These are phyloP conservation scores for Elymnias hypermnestra DNA, from an alignment of 1,140 invertebrate species.

Conservation along the genomic window DNA sequence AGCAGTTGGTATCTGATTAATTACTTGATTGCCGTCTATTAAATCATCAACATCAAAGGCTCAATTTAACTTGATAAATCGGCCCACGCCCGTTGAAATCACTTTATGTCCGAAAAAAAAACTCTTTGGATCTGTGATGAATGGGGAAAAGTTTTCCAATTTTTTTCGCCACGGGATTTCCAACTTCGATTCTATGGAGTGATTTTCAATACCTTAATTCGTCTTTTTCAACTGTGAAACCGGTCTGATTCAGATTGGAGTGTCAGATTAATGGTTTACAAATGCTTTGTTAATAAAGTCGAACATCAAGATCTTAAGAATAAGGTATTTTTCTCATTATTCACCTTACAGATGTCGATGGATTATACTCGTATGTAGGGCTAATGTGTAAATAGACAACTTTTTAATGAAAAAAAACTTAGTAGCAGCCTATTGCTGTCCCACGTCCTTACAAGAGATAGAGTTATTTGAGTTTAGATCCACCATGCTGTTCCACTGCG, in stretches of 20 bases:
- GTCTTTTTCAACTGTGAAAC: constrained; percentile 17
- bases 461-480: no score
- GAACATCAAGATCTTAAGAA: background rate
- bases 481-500: no score
- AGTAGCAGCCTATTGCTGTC: no score
- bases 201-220: constrained; percentile 26
- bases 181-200: constrained; percentile 24
- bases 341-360: background rate
- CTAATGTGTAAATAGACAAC: no score
- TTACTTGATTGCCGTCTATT: constrained; percentile 21
- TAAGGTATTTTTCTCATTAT: background rate
- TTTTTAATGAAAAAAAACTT: no score
- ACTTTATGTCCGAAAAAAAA: constrained; percentile 24
- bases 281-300: constrained; percentile 14
- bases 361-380: no score
- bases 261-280: constrained; percentile 16
- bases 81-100: constrained; percentile 25
- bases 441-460: no score
- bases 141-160: constrained; percentile 28
- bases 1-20: constrained; percentile 15
- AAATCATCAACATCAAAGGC: constrained; percentile 24
- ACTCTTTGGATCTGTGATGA: constrained; percentile 28
- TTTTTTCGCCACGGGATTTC: constrained; percentile 24
- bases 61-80: constrained; percentile 23
- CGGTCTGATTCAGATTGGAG: constrained; percentile 14